Evolutionary conservation across 2,113 vertebrate genomes (phyloP).

Genomic region (Benitochromis conjunctus): DNA sequence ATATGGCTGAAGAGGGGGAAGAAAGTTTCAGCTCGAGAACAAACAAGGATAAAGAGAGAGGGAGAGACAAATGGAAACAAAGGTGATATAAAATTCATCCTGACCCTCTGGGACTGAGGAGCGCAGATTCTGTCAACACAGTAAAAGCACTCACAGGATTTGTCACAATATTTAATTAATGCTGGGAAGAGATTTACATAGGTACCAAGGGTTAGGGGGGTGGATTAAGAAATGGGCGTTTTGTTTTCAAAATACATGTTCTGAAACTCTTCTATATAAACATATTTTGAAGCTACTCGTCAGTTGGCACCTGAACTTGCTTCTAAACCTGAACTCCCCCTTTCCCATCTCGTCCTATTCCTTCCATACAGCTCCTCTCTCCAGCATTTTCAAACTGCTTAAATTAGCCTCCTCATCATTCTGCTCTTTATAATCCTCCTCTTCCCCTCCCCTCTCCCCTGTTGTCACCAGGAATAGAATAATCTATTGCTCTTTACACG

Average conservation of each 20-base stretch:
- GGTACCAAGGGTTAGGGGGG: slow-evolving; percentile 5
- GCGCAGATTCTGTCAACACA: slow-evolving; percentile 42
- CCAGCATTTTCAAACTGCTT: slow-evolving; percentile 39
- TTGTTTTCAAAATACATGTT: slow-evolving; percentile 10
- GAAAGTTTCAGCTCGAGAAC: background rate
- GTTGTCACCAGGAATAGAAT: slow-evolving; percentile 58
- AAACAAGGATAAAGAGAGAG: background rate
- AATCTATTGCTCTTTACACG: slow-evolving; percentile 59
- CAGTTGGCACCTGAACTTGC: slow-evolving; percentile 27
- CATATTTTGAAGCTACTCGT: slow-evolving; percentile 18
- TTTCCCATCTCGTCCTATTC: background rate
- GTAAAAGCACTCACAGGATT: slow-evolving; percentile 46
- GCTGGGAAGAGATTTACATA: slow-evolving; percentile 40
- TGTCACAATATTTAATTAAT: slow-evolving; percentile 56
- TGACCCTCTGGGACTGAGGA: slow-evolving; percentile 7
- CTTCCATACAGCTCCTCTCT: background rate
- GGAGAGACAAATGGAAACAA: background rate
- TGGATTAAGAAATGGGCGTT: slow-evolving; percentile 29
- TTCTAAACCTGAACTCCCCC: slow-evolving; percentile 3
- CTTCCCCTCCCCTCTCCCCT: slow-evolving; percentile 25
- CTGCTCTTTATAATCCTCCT: slow-evolving; percentile 33
- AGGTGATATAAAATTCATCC: slow-evolving; percentile 25
- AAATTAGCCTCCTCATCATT: slow-evolving; percentile 62
- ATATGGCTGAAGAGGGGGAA: slow-evolving; percentile 39
- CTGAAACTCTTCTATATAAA: background rate